Conservation (phyloP, 1,140 invertebrate genomes). For the Magallana angulata region DNA sequence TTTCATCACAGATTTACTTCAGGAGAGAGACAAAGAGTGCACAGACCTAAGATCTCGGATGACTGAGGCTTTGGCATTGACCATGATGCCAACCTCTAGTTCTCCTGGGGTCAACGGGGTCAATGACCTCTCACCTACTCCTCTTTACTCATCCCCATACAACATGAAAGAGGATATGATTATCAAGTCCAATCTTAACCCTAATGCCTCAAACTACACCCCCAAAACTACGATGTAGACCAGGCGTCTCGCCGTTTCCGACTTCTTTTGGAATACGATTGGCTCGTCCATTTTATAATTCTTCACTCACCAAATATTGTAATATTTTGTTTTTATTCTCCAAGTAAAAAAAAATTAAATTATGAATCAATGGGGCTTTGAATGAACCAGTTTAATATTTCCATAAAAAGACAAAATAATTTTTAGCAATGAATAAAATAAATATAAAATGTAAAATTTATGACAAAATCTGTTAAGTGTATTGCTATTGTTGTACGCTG, state of each 20-base stretch:
- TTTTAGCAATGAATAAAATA: no score
- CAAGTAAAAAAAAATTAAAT: not conserved
- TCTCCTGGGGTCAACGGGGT: constrained; percentile 69
- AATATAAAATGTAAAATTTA: no score
- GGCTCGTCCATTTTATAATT: not conserved
- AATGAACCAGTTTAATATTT: no score
- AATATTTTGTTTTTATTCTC: not conserved
- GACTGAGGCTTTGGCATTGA: constrained; percentile 92
- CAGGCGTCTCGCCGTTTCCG: not conserved
- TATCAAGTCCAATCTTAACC: constrained; percentile 88
- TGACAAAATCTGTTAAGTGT: no score
- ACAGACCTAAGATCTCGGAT: constrained; percentile 91
- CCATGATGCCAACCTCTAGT: constrained; percentile 84
- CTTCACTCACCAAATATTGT: not conserved
- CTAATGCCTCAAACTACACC: constrained; percentile 94
- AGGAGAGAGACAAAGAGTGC: constrained; percentile 92
- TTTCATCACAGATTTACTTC: constrained; percentile 85
- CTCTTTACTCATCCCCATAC: constrained; percentile 80
- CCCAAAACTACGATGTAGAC: constrained; percentile 80
- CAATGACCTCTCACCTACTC: constrained; percentile 70
- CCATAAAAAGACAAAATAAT: no score
- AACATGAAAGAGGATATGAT: constrained; percentile 75
- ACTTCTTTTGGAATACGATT: constrained; percentile 10
- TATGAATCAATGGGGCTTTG: not conserved
- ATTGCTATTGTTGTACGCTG: no score